These are phyloP conservation scores for Leptopilina drosophilae DNA, from an alignment of 2,888 invertebrate genomes.

Conservation along the genomic window DNA sequence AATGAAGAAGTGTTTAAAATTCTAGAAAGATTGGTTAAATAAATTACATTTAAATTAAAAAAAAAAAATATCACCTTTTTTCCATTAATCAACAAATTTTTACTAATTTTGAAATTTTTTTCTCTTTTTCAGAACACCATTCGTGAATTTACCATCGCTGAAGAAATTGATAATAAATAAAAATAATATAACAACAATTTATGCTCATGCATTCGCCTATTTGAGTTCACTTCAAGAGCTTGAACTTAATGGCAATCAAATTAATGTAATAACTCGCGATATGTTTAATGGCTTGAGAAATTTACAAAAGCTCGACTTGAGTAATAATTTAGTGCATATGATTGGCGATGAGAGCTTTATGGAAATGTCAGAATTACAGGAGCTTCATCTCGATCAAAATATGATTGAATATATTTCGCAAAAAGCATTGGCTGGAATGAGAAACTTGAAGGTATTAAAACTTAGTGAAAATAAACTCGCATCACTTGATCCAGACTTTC, in stretches of 20 bases:
- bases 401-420: slow-evolving; percentile 85
- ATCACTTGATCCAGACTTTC: slow-evolving; percentile 84
- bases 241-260: slow-evolving; percentile 88
- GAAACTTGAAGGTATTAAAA: slow-evolving; percentile 84
- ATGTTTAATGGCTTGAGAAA: slow-evolving; percentile 88
- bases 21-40: too few species aligned
- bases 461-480: slow-evolving; percentile 88
- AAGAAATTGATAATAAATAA: slow-evolving; percentile 88
- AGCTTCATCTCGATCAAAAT: slow-evolving; percentile 85
- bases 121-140: slow-evolving; percentile 79
- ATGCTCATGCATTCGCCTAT: slow-evolving; percentile 89
- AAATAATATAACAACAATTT: slow-evolving; percentile 90
- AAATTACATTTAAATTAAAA: too few species aligned
- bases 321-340: slow-evolving; percentile 86
- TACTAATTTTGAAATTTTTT: not conserved
- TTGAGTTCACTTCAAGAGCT: slow-evolving; percentile 87
- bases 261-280: slow-evolving; percentile 86
- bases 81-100: too few species aligned
- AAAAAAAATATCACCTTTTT: too few species aligned
- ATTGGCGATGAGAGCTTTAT: slow-evolving; percentile 89
- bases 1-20: too few species aligned
- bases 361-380: slow-evolving; percentile 86
- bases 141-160: slow-evolving; percentile 85
- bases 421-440: slow-evolving; percentile 87
- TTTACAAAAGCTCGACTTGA: slow-evolving; percentile 85